Evolutionary conservation across 2,113 vertebrate species (phyloP).

Genomic region (Glaucidium brasilianum): DNA sequence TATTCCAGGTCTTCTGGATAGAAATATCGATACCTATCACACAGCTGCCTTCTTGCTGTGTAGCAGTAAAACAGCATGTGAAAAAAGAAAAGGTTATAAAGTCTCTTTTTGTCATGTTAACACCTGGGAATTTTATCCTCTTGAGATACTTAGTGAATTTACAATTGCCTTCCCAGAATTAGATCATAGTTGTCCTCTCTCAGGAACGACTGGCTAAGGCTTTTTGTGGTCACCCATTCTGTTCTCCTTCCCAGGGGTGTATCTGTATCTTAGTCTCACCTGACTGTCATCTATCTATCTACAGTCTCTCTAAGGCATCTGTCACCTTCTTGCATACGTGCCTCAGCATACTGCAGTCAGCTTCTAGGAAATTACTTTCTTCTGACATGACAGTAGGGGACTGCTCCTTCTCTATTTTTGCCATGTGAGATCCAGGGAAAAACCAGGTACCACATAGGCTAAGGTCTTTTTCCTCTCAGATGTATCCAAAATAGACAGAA

Average conservation of each 20-base stretch:
- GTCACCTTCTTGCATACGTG: not conserved
- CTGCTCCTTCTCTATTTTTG: not conserved
- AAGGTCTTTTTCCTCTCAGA: not conserved
- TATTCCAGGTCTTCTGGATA: not conserved
- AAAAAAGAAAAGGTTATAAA: not conserved
- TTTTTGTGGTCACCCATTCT: not conserved
- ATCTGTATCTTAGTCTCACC: not conserved
- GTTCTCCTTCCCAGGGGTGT: not conserved
- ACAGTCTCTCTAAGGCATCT: not conserved
- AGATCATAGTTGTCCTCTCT: not conserved
- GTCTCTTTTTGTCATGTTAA: not conserved
- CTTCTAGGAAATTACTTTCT: not conserved
- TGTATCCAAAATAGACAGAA: not conserved
- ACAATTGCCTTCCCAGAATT: not conserved
- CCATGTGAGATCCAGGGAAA: not conserved
- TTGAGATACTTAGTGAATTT: not conserved
- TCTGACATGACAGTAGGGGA: not conserved
- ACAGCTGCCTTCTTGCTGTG: not conserved
- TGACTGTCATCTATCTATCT: constrained; percentile 27
- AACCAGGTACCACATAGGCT: not conserved
- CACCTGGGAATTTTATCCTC: not conserved
- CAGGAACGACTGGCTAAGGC: not conserved
- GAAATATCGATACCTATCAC: not conserved
- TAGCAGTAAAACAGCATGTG: not conserved
- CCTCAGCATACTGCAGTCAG: not conserved